Evolutionary conservation across 2,888 invertebrate genomes (phyloP), one percentile per base, ranked within the genome.

Genomic region (Machimus rusticus): DNA sequence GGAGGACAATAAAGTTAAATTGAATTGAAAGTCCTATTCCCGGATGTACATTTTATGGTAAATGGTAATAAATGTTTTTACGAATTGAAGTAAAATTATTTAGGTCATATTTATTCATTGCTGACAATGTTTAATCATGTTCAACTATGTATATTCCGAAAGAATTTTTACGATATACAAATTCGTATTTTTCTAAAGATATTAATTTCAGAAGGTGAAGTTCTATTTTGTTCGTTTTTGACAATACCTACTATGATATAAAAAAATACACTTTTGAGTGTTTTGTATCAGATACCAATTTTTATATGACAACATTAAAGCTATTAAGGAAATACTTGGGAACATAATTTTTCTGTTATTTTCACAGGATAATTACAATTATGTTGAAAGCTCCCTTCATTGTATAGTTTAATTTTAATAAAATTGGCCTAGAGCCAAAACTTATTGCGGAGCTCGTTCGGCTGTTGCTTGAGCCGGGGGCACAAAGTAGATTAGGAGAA

Each of bases 351-450:
- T 66, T 66, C 66, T 19, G 66, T 66, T 51, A n/a, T 51, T n/a
- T 51, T n/a, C 81, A 81, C 16, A 37, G 55, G 82, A 37, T 66
- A 12, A 37, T 82, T 37, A 55, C 34, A 82, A 82, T 82, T 82
- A 37, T 66, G 34, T 39, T 9, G 34, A 55, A 66, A 66, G 82
- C 12, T 39, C 37, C 19, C 16, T 82, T 57, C 23, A 66, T 66
- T 66, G 66, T 66, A n/a, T n/a, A 66, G 66, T 66, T 66, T 66
- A 82, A 82, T 82, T 82, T 82, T 57, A 57, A 82, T 82, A 82
- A 55, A 57, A 82, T 82, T 82, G 34, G 37, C 66, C 82, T 37
- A 19, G 39, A 19, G 82, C 66, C 66, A 66, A 28, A 66, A 66
- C 66, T 66, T 66, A 66, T 66, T 66, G 66, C 66, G 28, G 66